Base-by-base conservation (phyloP, 2,888 invertebrate genomes). In the Phengaris alcon region DNA sequence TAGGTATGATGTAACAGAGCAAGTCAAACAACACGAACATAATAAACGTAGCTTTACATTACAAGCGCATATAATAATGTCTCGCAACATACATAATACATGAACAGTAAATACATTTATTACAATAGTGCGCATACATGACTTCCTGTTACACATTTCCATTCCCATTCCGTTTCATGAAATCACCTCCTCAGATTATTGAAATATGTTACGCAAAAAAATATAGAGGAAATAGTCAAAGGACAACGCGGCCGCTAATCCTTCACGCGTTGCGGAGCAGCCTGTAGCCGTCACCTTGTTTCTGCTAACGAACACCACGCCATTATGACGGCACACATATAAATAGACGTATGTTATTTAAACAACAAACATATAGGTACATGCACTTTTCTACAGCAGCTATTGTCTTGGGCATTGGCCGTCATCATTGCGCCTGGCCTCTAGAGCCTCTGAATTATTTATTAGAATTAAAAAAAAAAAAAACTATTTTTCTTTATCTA, bases 311-410 rank as follows among this genome's bases (percentile, higher is more conserved):
- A 72, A 72, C 72, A 72, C 51, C 52, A 52, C 51, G 46, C n/a
- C 69, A 69, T 46, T 69, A 22, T 72, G 72, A 72, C 72, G 72
- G 51, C 22, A 51, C 72, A 22, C 72, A 51, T 70, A 54, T 54
- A 72, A 72, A 72, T 72, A 72, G 54, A 35, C 13, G 51, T 72
- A 46, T 68, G 72, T 54, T 72, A 54, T 54, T 72, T 72, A 72
- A 52, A 72, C 72, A 72, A 13, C 52, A 72, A 6, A 70, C 68
- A 69, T 55, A n/a, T 55, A n/a, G 6, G 12, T 59, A 22, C 46
- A 48, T n/a, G 13, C 35, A 35, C 64, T n/a, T 55, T n/a, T 22
- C 35, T 59, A 59, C 59, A 10, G 15, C 7, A 10, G 35, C 64
- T 64, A 64, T 64, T 64, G 64, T 64, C 64, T 64, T 44, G 44